phyloP scores from a whole-genome alignment of 1,140 invertebrate species.

The Apis cerana region DNA sequence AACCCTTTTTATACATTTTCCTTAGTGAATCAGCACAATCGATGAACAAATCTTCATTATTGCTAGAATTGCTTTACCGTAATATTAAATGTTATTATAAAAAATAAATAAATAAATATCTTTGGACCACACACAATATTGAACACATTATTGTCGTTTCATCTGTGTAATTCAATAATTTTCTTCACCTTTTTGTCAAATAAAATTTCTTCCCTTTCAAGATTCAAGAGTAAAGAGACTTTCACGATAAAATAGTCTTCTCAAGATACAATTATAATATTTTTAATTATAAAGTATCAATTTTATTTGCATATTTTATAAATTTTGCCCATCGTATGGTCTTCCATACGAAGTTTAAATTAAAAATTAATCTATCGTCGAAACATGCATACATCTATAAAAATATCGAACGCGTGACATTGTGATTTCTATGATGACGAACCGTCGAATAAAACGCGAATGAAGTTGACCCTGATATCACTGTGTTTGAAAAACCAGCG shows the following conservation, averaged over 20 bases:
- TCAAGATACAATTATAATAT: background rate
- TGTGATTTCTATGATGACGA: conserved; percentile 11
- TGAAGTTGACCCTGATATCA: conserved; percentile 8
- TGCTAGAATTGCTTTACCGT: conserved; percentile 11
- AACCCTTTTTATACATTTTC: background rate
- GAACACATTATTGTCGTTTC: background rate
- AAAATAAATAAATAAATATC: conserved; percentile 7
- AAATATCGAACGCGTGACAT: background rate
- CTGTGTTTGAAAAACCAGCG: conserved; percentile 51
- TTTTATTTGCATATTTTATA: no score
- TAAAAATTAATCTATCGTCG: background rate
- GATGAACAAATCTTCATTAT: conserved; percentile 9
- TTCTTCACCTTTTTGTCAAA: background rate
- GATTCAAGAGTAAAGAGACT: background rate
- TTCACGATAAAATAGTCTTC: background rate
- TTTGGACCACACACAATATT: background rate
- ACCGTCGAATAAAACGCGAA: conserved; percentile 43
- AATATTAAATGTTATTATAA: background rate
- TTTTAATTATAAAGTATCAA: no score
- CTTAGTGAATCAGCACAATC: conserved; percentile 11
- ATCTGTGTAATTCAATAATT: background rate
- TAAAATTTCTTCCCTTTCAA: background rate
- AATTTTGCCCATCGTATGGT: no score
- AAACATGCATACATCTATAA: background rate
- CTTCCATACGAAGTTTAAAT: background rate